Conservation (phyloP, 2,888 invertebrate species). For the Drosophila phalerata region DNA sequence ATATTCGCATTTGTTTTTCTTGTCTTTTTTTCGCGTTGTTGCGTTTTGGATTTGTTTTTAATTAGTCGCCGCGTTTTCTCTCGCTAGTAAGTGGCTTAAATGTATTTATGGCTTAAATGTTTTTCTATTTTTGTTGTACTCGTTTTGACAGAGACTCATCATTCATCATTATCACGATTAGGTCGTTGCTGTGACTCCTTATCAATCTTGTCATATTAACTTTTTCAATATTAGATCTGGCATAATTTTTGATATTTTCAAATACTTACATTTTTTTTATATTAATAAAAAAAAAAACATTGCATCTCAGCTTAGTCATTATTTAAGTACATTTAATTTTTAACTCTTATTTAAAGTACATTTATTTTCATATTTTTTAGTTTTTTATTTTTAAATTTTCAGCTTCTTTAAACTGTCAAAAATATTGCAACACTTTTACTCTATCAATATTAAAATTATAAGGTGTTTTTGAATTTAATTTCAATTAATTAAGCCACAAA, state of each 20-base stretch:
- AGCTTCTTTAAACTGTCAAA: too few relatives aligned
- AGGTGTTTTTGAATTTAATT: too few relatives aligned
- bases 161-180: conserved; percentile 12
- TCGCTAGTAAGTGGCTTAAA: conserved; percentile 33
- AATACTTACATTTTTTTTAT: too few relatives aligned
- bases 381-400: too few relatives aligned
- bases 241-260: not conserved
- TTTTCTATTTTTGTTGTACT: conserved; percentile 17
- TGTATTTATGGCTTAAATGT: conserved; percentile 22
- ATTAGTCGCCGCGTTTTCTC: conserved; percentile 63
- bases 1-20: conserved; percentile 34
- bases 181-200: conserved; percentile 27
- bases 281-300: too few relatives aligned
- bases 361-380: too few relatives aligned
- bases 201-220: not conserved
- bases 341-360: too few relatives aligned
- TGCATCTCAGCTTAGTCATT: too few relatives aligned
- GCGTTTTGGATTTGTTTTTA: conserved; percentile 69
- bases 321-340: too few relatives aligned
- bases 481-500: too few relatives aligned
- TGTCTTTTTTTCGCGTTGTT: conserved; percentile 41
- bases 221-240: not conserved
- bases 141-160: conserved; percentile 22
- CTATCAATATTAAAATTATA: too few relatives aligned
- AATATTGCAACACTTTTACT: too few relatives aligned